phyloP scores from a whole-genome alignment of 2,113 vertebrate species.

The Rhea pennata region DNA sequence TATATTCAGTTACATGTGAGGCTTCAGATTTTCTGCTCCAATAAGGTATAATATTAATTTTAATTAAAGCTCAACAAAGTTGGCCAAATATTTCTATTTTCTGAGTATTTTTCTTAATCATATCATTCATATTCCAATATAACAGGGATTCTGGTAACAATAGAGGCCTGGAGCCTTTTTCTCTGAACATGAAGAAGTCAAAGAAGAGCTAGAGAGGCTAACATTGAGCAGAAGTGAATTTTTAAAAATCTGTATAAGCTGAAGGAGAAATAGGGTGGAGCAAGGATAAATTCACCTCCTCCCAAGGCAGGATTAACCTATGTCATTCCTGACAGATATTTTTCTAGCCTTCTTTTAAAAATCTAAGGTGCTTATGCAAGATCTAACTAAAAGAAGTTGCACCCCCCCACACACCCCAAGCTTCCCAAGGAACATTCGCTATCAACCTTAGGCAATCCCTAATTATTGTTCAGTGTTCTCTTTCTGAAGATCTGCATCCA shows the following conservation, averaged over 20 bases:
- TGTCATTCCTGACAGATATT: not conserved
- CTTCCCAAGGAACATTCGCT: not conserved
- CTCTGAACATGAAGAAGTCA: not conserved
- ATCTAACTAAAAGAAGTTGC: not conserved
- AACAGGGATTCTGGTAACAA: not conserved
- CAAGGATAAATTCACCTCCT: not conserved
- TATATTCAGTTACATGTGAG: conserved; percentile 74
- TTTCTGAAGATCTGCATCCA: not conserved
- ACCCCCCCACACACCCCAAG: not conserved
- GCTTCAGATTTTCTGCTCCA: conserved; percentile 70
- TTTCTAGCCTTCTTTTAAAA: not conserved
- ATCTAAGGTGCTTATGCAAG: not conserved
- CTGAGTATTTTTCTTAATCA: conserved; percentile 71
- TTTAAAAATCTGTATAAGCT: not conserved
- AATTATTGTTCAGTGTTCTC: not conserved
- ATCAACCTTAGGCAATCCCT: not conserved
- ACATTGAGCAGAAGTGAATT: not conserved
- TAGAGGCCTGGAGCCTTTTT: conserved; percentile 13
- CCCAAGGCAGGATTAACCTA: not conserved
- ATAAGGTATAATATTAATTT: conserved; percentile 82
- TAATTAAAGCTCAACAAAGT: conserved; percentile 78
- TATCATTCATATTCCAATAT: conserved; percentile 50
- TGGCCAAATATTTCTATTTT: conserved; percentile 80
- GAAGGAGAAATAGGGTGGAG: not conserved
- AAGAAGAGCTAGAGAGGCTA: not conserved